Evolutionary conservation across 2,113 vertebrate species (phyloP), one percentile per base, ranked within the genome.

Genomic region (Cavia porcellus): DNA sequence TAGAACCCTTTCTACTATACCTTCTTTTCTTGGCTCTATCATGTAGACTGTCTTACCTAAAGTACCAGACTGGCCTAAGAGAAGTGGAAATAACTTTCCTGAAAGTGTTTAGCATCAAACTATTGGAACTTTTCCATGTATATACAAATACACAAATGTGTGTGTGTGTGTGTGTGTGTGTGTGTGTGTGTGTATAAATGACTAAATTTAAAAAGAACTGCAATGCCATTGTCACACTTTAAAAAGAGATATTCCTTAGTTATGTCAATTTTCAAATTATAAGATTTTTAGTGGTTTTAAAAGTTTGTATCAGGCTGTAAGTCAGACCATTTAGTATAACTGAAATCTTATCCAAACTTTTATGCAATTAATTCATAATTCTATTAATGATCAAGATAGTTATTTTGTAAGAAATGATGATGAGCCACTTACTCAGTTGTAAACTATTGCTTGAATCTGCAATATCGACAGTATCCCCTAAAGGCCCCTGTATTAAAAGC

Each of bases 31-130:
- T 15, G 84, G 28, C 30, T 94, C 9, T 35, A 1, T 96, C 59
- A 68, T 15, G 28, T 86, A 62, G 7, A 14, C 6, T 5, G 30
- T 95, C 17, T 93, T 90, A 74, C 52, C 1, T 35, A 61, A 92
- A 80, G 4, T 8, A 59, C 17, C 70, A 85, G 38, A 47, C 66
- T 66, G 38, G 19, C 9, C 64, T 82, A 72, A 88, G 38, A 95
- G 50, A 94, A 94, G 70, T 82, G 9, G 45, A 72, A 92, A 90
- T 86, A 68, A 66, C 88, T 96, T 64, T 91, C 24, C 35, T 92
- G 11, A 79, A 92, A 86, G 12, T 22, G 15, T 50, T 83, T 61
- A 66, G 14, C 42, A 74, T 94, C 30, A 86, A 47, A 42, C 14
- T 74, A 4, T 89, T 83, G 70, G 38, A 66, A 57, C 19, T 57